A percentile compares a stretch with the other conserved stretches of the same genome.
Evolutionary conservation across 2,888 invertebrate genomes (phyloP).

Genomic region (Loripinus fragilis): DNA sequence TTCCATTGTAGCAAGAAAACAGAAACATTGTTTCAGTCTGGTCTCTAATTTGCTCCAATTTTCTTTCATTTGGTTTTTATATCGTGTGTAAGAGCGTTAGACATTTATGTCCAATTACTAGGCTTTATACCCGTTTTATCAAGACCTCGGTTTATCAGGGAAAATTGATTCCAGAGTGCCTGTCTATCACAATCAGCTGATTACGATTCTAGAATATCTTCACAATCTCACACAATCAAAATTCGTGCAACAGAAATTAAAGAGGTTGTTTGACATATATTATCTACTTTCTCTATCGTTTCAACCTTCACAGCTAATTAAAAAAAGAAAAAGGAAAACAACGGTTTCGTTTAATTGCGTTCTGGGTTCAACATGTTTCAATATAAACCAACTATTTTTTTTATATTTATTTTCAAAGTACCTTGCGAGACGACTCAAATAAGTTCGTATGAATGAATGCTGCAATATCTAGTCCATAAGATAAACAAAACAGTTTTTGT

Average conservation of each 20-base stretch:
- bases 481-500: too few species aligned
- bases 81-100: constrained; percentile 54
- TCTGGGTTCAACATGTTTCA: too few species aligned
- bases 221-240: constrained; percentile 1
- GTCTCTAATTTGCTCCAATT: constrained; percentile 60
- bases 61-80: constrained; percentile 66
- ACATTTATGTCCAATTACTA: constrained; percentile 71
- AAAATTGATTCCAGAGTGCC: constrained; percentile 40
- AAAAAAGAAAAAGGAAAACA: too few species aligned
- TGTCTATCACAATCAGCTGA: constrained; percentile 37
- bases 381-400: too few species aligned
- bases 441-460: too few species aligned
- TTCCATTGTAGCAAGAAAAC: neutral
- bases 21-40: constrained; percentile 1
- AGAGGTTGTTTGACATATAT: constrained; percentile 5
- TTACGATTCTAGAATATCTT: constrained; percentile 10
- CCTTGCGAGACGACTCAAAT: too few species aligned
- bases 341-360: too few species aligned
- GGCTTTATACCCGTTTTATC: constrained; percentile 65
- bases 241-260: constrained; percentile 12
- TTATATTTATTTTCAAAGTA: too few species aligned
- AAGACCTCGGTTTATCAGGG: constrained; percentile 43
- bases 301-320: neutral
- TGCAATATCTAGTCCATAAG: too few species aligned
- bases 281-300: neutral